Evolutionary conservation across 2,888 invertebrate genomes (phyloP).

Genomic region (Lithodes maja): DNA sequence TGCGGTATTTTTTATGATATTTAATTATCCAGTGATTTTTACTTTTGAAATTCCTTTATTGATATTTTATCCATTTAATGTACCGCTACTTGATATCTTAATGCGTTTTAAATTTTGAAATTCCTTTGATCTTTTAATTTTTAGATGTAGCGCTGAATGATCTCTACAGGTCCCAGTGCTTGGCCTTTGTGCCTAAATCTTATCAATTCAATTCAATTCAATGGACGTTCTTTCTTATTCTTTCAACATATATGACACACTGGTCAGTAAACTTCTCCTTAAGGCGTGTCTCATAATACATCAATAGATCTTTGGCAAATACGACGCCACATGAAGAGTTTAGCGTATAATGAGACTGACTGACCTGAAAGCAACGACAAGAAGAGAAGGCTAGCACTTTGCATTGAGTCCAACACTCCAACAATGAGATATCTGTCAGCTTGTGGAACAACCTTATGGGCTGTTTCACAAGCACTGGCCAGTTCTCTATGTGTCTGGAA

Average conservation of each 20-base stretch:
- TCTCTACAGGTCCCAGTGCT: too few species aligned
- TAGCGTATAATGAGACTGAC: background rate
- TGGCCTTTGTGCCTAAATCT: too few species aligned
- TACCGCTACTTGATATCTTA: too few species aligned
- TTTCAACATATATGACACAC: background rate
- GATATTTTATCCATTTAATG: too few species aligned
- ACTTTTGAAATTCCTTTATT: too few species aligned
- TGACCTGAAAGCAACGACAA: background rate
- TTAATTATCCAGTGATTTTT: too few species aligned
- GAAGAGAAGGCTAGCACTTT: background rate
- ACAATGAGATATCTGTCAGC: background rate
- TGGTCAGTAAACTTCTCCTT: background rate
- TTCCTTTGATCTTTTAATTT: too few species aligned
- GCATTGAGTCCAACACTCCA: background rate
- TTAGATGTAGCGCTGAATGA: too few species aligned
- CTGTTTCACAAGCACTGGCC: background rate
- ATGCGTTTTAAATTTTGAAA: too few species aligned
- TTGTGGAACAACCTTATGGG: background rate
- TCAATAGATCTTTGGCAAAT: background rate
- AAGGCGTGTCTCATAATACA: background rate
- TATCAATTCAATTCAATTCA: too few species aligned
- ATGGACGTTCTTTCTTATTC: background rate
- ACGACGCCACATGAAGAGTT: background rate
- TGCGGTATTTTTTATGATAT: too few species aligned
- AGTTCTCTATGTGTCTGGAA: background rate